These are phyloP conservation scores for Ciconia nigra DNA, from an alignment of 2,797 vertebrate genomes.

Conservation along the genomic window DNA sequence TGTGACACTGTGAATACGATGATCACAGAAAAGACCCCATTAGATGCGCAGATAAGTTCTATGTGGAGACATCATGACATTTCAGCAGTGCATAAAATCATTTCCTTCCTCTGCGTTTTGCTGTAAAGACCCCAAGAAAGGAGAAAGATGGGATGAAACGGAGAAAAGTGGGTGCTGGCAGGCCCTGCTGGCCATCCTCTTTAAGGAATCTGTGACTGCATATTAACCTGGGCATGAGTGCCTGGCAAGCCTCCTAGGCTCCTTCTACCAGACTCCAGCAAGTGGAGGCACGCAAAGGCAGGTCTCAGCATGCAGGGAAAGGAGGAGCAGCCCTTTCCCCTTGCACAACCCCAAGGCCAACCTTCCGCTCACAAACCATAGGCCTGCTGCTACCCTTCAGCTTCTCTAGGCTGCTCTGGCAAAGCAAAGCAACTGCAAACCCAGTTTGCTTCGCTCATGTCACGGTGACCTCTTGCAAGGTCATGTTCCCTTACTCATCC, in stretches of 20 bases:
- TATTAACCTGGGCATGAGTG: background rate
- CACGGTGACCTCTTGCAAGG: background rate
- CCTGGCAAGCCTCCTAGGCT: background rate
- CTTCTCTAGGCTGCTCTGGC: background rate
- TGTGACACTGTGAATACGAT: background rate
- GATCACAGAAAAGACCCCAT: background rate
- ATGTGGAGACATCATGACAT: background rate
- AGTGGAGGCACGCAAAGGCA: background rate
- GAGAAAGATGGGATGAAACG: background rate
- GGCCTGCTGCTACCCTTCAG: background rate
- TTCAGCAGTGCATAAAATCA: background rate
- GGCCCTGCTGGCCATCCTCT: background rate
- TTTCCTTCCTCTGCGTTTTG: background rate
- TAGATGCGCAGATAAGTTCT: background rate
- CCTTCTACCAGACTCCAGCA: background rate
- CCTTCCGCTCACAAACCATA: background rate
- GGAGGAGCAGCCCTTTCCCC: background rate
- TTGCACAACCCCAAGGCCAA: background rate
- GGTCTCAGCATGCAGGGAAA: fast-evolving
- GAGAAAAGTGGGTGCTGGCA: background rate
- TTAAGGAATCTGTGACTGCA: background rate
- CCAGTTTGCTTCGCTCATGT: background rate
- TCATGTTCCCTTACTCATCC: background rate
- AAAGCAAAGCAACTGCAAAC: background rate
- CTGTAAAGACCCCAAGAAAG: background rate